Evolutionary conservation across 2,113 vertebrate species (phyloP).

Genomic region (Plestiodon gilberti): DNA sequence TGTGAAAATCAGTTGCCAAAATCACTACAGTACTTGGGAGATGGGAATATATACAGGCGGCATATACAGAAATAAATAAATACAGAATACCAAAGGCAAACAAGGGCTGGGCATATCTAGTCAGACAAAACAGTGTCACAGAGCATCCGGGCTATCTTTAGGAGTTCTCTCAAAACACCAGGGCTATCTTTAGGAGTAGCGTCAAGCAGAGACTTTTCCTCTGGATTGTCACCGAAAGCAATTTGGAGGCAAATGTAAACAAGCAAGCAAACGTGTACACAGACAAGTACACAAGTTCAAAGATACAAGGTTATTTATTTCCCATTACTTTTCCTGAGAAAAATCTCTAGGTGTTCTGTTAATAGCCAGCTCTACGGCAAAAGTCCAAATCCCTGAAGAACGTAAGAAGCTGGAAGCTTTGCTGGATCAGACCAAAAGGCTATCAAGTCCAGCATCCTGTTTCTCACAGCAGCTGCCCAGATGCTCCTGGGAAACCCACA

Average conservation of each 20-base stretch:
- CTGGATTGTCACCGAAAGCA: background rate
- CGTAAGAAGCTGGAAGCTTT: background rate
- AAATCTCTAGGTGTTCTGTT: background rate
- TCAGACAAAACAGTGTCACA: slow-evolving; percentile 28
- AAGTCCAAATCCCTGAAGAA: background rate
- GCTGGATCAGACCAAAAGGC: no score
- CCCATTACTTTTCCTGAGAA: slow-evolving; percentile 10
- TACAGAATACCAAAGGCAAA: slow-evolving; percentile 7
- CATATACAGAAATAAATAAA: no score
- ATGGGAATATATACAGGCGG: no score
- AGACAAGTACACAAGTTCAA: slow-evolving; percentile 21
- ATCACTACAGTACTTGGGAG: background rate
- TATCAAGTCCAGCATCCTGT: no score
- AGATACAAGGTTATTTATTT: slow-evolving; percentile 20
- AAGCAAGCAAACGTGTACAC: background rate
- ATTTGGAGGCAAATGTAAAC: slow-evolving; percentile 19
- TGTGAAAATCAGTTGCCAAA: background rate
- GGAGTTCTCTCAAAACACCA: background rate
- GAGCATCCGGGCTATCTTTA: background rate
- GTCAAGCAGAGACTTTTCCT: background rate
- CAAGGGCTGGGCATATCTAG: background rate
- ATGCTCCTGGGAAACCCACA: no score
- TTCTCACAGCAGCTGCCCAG: no score
- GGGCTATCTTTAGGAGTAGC: background rate
- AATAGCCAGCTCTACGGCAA: slow-evolving; percentile 1